A percentile compares a stretch with the other conserved stretches of the same genome.
Conservation (phyloP, 2,113 vertebrate species). For the Corythoichthys haematopterus region DNA sequence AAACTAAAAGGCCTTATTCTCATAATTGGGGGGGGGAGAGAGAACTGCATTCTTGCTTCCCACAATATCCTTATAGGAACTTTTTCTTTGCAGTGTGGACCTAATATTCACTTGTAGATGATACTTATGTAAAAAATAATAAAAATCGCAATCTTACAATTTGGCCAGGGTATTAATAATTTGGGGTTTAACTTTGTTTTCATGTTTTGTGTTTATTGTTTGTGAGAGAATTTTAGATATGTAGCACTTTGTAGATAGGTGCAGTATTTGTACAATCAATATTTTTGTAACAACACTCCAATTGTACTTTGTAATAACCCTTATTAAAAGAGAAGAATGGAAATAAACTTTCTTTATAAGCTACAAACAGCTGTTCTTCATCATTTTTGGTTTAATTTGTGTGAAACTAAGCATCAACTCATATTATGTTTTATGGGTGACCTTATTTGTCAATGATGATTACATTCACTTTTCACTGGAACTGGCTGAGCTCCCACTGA, state of each 20-base stretch:
- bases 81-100: neutral
- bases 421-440: neutral
- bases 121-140: neutral
- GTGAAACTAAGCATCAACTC: neutral
- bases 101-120: neutral
- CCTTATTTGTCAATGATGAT: neutral
- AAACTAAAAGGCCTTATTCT: neutral
- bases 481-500: neutral
- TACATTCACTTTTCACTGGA: neutral
- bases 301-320: constrained; percentile 2
- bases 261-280: constrained; percentile 5
- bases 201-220: neutral
- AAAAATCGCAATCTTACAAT: neutral
- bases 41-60: neutral
- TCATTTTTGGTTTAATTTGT: neutral
- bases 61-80: neutral
- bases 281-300: constrained; percentile 44
- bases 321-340: neutral
- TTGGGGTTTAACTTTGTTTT: neutral
- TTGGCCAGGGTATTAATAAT: neutral
- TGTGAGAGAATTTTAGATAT: neutral
- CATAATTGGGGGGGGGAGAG: neutral
- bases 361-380: neutral
- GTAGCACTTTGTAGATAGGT: neutral
- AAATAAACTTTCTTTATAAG: neutral